phyloP scores from a whole-genome alignment of 2,113 vertebrate species.

The Tachuris rubrigastra region DNA sequence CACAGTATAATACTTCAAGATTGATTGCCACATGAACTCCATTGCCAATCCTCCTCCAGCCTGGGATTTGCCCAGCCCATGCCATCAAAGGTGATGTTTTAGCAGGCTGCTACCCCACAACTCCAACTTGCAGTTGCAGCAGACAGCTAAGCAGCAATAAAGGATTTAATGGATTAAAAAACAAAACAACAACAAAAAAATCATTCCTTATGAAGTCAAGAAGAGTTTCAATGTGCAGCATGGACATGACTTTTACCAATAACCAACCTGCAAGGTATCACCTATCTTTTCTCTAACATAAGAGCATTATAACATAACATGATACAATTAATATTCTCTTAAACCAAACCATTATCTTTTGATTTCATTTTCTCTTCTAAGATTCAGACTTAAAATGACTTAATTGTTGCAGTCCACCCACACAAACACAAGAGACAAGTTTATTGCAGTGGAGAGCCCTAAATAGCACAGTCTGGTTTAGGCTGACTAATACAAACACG shows the following conservation, averaged over 20 bases:
- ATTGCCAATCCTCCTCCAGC: background rate
- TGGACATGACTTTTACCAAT: background rate
- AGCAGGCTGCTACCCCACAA: background rate
- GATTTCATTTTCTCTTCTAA: conserved; percentile 38
- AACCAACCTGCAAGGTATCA: background rate
- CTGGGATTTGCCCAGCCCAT: background rate
- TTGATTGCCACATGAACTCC: background rate
- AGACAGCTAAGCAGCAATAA: background rate
- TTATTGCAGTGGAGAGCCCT: background rate
- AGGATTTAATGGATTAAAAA: background rate
- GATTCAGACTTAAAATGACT: conserved; percentile 20
- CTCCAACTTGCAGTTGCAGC: background rate
- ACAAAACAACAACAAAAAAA: background rate
- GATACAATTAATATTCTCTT: background rate
- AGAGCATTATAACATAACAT: rapidly evolving
- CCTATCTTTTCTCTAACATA: background rate
- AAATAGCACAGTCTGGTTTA: conserved; percentile 34
- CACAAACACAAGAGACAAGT: conserved; percentile 42
- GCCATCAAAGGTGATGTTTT: background rate
- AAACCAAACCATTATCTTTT: background rate
- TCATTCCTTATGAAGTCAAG: background rate
- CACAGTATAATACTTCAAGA: background rate
- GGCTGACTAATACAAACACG: conserved; percentile 47
- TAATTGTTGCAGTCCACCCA: conserved; percentile 60
- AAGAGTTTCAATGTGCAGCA: background rate